Evolutionary conservation across 2,888 invertebrate genomes (phyloP).

Genomic region (Sesia apiformis): DNA sequence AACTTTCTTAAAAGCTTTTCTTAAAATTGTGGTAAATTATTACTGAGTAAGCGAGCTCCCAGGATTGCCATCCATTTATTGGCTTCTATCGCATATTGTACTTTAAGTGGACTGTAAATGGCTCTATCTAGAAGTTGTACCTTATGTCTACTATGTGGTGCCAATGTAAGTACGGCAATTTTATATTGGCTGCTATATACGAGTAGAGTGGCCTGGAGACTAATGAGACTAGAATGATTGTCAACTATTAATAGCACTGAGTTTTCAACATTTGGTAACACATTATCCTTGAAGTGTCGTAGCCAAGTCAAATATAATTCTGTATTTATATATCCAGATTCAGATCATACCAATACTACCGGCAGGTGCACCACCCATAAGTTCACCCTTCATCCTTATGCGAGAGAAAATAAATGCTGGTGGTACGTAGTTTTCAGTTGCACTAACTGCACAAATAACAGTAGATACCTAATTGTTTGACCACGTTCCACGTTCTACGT

Average conservation of each 20-base stretch:
- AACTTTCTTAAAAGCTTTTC: not conserved
- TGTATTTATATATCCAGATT: not conserved
- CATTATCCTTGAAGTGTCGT: not conserved
- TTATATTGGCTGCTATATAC: not conserved
- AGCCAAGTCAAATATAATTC: not conserved
- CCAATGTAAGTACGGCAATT: not conserved
- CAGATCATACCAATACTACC: not conserved
- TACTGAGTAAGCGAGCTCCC: not conserved
- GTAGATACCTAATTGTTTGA: not conserved
- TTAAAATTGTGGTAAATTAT: not conserved
- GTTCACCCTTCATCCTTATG: not conserved
- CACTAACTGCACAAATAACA: not conserved
- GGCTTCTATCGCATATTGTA: not conserved
- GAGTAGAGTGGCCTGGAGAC: no score
- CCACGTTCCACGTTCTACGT: not conserved
- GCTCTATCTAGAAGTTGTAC: not conserved
- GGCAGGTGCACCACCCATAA: not conserved
- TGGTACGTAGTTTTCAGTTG: not conserved
- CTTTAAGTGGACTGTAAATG: not conserved
- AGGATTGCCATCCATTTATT: not conserved
- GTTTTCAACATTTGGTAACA: not conserved
- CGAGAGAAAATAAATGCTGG: not conserved
- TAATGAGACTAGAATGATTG: slow-evolving; percentile 1
- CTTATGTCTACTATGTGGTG: not conserved
- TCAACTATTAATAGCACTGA: not conserved